Evolutionary conservation across 1,140 invertebrate genomes (phyloP), one percentile per base, ranked within the genome.

Genomic region (Drosophila ficusphila): DNA sequence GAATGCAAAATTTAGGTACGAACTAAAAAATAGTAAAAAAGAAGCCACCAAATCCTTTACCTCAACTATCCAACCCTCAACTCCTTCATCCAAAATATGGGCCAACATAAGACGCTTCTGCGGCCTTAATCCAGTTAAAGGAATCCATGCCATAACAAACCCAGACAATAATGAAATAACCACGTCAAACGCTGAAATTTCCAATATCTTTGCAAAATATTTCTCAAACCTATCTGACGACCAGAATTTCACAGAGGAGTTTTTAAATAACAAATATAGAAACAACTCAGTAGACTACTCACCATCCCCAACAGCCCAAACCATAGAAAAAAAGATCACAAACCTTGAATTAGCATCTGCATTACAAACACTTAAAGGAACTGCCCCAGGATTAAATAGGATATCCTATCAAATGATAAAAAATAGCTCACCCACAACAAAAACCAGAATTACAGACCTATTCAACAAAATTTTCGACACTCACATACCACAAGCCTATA

Each of bases 401-500:
- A 39, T 39, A 3, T 52, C 19, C n/a, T 25, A 52, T 3, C 9
- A 52, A 52, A 52, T 52, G 49, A 25, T 52, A 2, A 18, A 25
- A 52, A 36, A 23, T n/a, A 39, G 34, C 34, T n/a, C 11, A 2
- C 9, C n/a, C 3, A 52, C 9, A 16, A 52, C 6, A 23, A 52
- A 41, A 41, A 25, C 11, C 12, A 12, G 21, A 53, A 41, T 25
- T 18, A 51, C 2, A 38, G 23, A 51, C 14, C 31, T 51, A n/a
- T n/a, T n/a, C n/a, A 36, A 38, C 23, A 4, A 39, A 42, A 62
- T 62, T 16, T 54, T 54, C 4, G 23, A 54, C 25, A 54, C 2
- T 23, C 58, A 19, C 48, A 61, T 61, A 53, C 12, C 36, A 29
- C 36, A 61, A 42, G 14, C 25, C 2, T 53, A 9, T 11, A 61